Conservation (phyloP, 2,888 invertebrate species). For the Harpalus rubripes region DNA sequence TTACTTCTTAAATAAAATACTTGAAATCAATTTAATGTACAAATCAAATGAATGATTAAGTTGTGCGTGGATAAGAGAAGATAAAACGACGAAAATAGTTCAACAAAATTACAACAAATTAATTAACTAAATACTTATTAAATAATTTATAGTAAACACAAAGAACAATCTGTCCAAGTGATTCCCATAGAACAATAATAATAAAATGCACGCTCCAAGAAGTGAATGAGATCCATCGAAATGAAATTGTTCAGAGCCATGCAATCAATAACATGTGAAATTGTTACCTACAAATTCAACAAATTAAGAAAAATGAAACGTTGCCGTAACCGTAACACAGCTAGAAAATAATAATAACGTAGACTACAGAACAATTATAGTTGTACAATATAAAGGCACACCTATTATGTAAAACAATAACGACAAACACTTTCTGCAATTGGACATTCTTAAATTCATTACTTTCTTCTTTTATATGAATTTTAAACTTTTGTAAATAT, state of each 20-base stretch:
- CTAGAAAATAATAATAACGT: constrained; percentile 60
- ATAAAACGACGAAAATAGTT: constrained; percentile 30
- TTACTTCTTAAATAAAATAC: not conserved
- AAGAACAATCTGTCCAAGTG: constrained; percentile 16
- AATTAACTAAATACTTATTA: constrained; percentile 30
- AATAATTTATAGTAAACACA: constrained; percentile 29
- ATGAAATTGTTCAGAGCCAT: constrained; percentile 46
- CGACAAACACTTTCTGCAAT: constrained; percentile 61
- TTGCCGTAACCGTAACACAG: constrained; percentile 66
- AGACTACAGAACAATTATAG: constrained; percentile 67
- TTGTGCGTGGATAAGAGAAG: constrained; percentile 15
- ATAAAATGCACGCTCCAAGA: constrained; percentile 47
- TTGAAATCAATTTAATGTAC: not conserved
- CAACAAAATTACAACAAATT: constrained; percentile 20
- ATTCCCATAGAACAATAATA: constrained; percentile 23
- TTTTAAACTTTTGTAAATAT: constrained; percentile 58
- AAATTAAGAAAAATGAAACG: constrained; percentile 30
- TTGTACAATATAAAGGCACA: constrained; percentile 77
- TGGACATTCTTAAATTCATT: constrained; percentile 57
- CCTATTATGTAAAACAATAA: constrained; percentile 72
- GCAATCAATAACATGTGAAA: constrained; percentile 36
- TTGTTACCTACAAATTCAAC: constrained; percentile 54
- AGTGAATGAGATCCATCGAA: constrained; percentile 56
- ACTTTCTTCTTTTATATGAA: constrained; percentile 44
- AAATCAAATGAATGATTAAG: constrained; percentile 13